Conservation (phyloP, 2,888 invertebrate genomes). For the Operophtera brumata region DNA sequence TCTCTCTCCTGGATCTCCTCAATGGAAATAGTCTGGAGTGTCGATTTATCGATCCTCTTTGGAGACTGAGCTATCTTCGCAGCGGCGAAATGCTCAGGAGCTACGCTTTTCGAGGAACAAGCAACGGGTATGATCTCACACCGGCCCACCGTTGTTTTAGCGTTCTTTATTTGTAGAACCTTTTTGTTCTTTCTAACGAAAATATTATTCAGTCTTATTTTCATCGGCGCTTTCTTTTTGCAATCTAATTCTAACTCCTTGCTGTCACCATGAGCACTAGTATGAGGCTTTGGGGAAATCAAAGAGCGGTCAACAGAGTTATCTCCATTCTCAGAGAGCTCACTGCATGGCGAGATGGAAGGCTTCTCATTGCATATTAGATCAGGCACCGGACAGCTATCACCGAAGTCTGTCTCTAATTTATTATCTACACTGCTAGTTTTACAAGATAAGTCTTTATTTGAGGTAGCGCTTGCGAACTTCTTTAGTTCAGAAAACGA, state of each 20-base stretch:
- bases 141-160: slow-evolving; percentile 43
- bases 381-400: slow-evolving; percentile 73
- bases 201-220: slow-evolving; percentile 67
- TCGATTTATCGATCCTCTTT: slow-evolving; percentile 29
- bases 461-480: slow-evolving; percentile 61
- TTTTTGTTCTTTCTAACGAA: slow-evolving; percentile 73
- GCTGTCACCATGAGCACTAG: slow-evolving; percentile 23
- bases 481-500: slow-evolving; percentile 74
- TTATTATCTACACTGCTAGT: slow-evolving; percentile 53
- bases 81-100: slow-evolving; percentile 58
- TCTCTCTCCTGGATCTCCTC: slow-evolving; percentile 57
- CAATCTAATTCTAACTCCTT: slow-evolving; percentile 30
- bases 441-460: slow-evolving; percentile 56
- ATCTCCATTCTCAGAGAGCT: slow-evolving; percentile 71
- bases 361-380: slow-evolving; percentile 77
- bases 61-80: slow-evolving; percentile 12
- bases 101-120: slow-evolving; percentile 54
- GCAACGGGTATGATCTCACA: slow-evolving; percentile 46
- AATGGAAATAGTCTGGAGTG: slow-evolving; percentile 55
- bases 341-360: slow-evolving; percentile 75
- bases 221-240: slow-evolving; percentile 46
- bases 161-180: slow-evolving; percentile 70
- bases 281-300: slow-evolving; percentile 52
- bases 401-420: slow-evolving; percentile 66
- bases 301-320: slow-evolving; percentile 60